phyloP scores from a whole-genome alignment of 2,797 vertebrate genomes.

The Rhinoraja longicauda region DNA sequence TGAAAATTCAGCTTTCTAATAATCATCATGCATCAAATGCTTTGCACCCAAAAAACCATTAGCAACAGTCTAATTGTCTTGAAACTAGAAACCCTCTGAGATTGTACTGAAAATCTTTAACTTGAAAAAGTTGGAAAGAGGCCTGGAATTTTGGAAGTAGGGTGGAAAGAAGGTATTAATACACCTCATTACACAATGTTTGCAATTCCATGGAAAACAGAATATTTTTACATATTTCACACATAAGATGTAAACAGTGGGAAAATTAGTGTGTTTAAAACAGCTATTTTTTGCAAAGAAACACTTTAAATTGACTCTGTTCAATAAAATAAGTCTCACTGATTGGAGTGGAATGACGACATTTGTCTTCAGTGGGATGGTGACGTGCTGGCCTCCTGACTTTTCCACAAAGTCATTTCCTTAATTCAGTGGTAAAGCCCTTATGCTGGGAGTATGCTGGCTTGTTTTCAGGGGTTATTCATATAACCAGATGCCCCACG shows the following conservation, averaged over 20 bases:
- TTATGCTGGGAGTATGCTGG: conserved; percentile 29
- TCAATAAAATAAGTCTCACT: conserved; percentile 7
- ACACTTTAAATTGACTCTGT: background rate
- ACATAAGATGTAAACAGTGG: background rate
- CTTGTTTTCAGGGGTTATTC: conserved; percentile 34
- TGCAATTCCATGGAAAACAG: background rate
- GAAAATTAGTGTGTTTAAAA: background rate
- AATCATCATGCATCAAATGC: conserved; percentile 5
- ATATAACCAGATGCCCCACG: conserved; percentile 32
- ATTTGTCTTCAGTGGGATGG: background rate
- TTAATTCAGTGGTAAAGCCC: conserved; percentile 30
- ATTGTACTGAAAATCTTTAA: conserved; percentile 9
- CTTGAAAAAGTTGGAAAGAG: background rate
- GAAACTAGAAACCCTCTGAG: conserved; percentile 28
- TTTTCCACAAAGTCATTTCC: conserved; percentile 35
- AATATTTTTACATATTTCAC: background rate
- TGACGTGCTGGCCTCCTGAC: conserved; percentile 25
- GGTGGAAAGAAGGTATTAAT: background rate
- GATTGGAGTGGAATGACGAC: background rate
- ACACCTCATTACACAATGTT: background rate
- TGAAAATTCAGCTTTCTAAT: background rate
- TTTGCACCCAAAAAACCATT: conserved; percentile 31
- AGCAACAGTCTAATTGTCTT: background rate
- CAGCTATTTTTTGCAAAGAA: conserved; percentile 3
- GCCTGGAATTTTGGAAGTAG: background rate